Percentiles rank a stretch among this genome's conserved stretches.
Evolutionary conservation across 2,113 vertebrate genomes (phyloP).

Genomic region (Macquaria ambigua): DNA sequence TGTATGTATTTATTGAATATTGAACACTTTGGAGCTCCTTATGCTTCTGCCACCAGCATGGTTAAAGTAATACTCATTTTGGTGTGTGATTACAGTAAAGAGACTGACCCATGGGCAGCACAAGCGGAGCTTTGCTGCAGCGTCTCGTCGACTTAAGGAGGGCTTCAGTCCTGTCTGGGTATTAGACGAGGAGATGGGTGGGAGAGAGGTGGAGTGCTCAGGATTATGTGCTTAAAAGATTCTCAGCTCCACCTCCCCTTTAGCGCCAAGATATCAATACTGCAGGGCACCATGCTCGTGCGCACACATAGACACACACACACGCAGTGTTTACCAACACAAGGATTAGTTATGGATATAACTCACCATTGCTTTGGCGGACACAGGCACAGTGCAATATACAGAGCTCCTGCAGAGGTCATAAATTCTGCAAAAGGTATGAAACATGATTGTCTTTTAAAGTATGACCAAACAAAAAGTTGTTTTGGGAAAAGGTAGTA

Average conservation of each 20-base stretch:
- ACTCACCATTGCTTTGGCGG: conserved; percentile 18
- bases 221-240: conserved; percentile 79
- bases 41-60: neutral
- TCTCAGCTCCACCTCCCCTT: conserved; percentile 60
- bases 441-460: neutral
- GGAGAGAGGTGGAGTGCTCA: conserved; percentile 38
- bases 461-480: neutral
- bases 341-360: conserved; percentile 67
- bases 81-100: conserved; percentile 30
- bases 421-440: conserved; percentile 13
- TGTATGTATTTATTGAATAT: neutral
- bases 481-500: neutral
- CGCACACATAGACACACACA: conserved; percentile 30
- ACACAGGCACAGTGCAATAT: conserved; percentile 24
- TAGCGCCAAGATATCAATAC: conserved; percentile 59
- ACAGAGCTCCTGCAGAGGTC: conserved; percentile 27
- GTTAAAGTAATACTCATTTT: neutral
- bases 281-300: conserved; percentile 16
- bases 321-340: conserved; percentile 39
- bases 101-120: conserved; percentile 23
- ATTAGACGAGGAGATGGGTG: conserved; percentile 59
- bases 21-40: neutral
- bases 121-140: conserved; percentile 16
- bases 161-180: conserved; percentile 50
- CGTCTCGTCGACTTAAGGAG: conserved; percentile 40